These are phyloP conservation scores for Apis laboriosa DNA, from an alignment of 1,140 invertebrate genomes.

Conservation along the genomic window DNA sequence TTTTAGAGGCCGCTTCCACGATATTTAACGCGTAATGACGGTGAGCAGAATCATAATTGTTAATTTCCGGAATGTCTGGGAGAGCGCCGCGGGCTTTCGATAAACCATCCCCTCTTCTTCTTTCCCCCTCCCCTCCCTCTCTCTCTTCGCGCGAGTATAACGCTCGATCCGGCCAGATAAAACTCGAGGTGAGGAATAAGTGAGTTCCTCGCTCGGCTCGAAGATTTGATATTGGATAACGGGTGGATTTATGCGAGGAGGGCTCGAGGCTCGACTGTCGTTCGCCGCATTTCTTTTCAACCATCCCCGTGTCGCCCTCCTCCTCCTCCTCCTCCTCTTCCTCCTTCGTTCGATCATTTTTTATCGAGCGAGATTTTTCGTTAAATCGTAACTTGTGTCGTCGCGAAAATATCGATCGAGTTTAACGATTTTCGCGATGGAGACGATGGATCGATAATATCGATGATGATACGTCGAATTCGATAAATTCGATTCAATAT, in stretches of 20 bases:
- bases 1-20: conserved; percentile 9
- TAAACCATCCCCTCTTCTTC: background rate
- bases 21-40: conserved; percentile 39
- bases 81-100: conserved; percentile 1
- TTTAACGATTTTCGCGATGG: too few relatives aligned
- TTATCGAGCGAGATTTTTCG: too few relatives aligned
- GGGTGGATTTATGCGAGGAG: conserved; percentile 9
- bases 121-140: background rate
- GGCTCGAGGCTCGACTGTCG: conserved; percentile 2
- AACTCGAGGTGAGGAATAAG: conserved; percentile 19
- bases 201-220: conserved; percentile 6
- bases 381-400: too few relatives aligned
- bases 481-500: background rate
- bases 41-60: conserved; percentile 31
- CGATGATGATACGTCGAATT: too few relatives aligned
- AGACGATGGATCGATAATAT: too few relatives aligned
- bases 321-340: too few relatives aligned
- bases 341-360: too few relatives aligned
- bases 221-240: conserved; percentile 33
- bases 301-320: too few relatives aligned
- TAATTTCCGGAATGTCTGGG: conserved; percentile 35
- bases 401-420: too few relatives aligned
- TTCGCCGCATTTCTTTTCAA: background rate
- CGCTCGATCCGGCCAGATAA: conserved; percentile 19
- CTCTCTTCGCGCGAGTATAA: background rate